Evolutionary conservation across 1,140 invertebrate species (phyloP), one percentile per base, ranked within the genome.

Genomic region (Paramacrobiotus metropolitanus): DNA sequence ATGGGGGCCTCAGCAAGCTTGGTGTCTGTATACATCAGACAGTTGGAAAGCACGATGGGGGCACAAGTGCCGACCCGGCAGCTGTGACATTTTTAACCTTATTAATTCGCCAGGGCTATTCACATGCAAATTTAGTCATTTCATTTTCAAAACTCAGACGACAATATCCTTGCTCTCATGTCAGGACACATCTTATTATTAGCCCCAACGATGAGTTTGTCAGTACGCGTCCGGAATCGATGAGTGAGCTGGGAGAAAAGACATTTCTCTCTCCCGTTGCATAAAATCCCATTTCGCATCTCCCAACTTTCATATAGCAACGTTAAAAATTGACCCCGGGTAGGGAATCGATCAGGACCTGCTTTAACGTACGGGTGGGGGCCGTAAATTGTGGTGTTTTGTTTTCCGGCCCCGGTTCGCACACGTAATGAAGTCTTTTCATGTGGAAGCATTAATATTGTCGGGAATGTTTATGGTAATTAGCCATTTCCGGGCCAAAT

Each of bases 381-480:
- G 34, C 9, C 9, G 34, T 9, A n/a, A n/a, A n/a, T 40, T 9
- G 9, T 40, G 9, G 9, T 40, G 34, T 40, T 40, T 40, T 40
- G 34, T 40, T 9, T 40, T 40, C 9, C n/a, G n/a, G 34, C 34
- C 34, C 9, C 34, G 34, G 9, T 9, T 24, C 15, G 24, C 15
- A 55, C 4, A 24, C 4, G 24, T 55, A 55, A 55, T 28, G 48
- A 55, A 55, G 48, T 55, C 48, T 28, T 55, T 55, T 55, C 48
- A 55, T 55, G 48, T 55, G 48, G 48, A 55, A 55, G 48, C 48
- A 55, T 55, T 55, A 55, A 55, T 55, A 55, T 55, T 55, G 48
- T 55, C 48, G 24, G 48, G 48, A 55, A 55, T 55, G 48, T 55
- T 55, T 55, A 55, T 55, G 48, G 48, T 55, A 55, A 55, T 55